Evolutionary conservation across 2,888 invertebrate species (phyloP), one percentile per base, ranked within the genome.

Genomic region (Eilema depressum): DNA sequence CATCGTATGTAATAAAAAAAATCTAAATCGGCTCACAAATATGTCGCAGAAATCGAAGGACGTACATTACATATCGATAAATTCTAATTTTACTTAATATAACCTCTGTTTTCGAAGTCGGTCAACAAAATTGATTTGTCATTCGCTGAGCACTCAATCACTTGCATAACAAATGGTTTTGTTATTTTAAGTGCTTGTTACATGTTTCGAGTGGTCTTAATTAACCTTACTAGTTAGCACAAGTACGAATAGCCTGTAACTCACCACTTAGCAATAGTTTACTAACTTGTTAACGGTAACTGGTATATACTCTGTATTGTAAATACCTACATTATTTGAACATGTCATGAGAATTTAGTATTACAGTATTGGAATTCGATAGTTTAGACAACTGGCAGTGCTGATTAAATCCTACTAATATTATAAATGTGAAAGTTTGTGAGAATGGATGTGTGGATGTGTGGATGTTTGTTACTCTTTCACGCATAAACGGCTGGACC

Each of bases 191-290:
- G 47, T 47, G 20, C 53, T 53, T 10, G 53, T 53, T 53, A n/a
- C 10, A 1, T 53, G 20, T 53, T 53, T 20, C n/a, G 53, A 62
- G 62, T 33, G 62, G 5, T 26, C 12, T 23, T 64, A 64, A 53
- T 64, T 64, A 47, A 28, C 53, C 47, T 12, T 53, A 28, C 20
- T 47, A n/a, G 47, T 64, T 20, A 25, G 63, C 41, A 37, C 37
- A 2, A 63, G 20, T 41, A 47, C 41, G 47, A 28, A 26, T 2
- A 47, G 11, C 1, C 20, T 26, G 20, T 47, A 47, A 63, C 20
- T 63, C 63, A 10, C 26, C n/a, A 64, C n/a, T 53, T 64, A 64
- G 26, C 63, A 11, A n/a, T 53, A 64, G 47, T 23, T 53, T 53
- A 47, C 28, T 28, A 64, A 64, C 47, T 28, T 64, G 53, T 28